Base-by-base conservation (phyloP, 2,888 invertebrate species). In the Cheilosia vernalis region DNA sequence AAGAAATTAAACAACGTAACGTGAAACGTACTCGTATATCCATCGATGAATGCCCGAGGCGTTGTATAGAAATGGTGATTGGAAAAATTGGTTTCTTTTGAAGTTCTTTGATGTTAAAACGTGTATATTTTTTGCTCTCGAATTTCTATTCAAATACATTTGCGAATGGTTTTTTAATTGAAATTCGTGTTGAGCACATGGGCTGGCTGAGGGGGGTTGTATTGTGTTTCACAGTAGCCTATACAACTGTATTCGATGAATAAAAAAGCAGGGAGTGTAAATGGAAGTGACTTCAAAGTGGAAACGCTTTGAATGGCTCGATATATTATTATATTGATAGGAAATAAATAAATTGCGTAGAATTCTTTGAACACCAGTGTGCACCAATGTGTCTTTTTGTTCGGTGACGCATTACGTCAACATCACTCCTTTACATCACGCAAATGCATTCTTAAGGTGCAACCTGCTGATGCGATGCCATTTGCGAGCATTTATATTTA, bases 51-150 rank as follows among this genome's bases (percentile, higher is more conserved):
- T 58, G 58, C 61, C 27, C 9, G 13, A 2, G 42, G 61, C 44
- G 15, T 63, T 49, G 33, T 33, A 63, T 49, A 19, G 33, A 33
- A 63, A 33, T 24, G 9, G 19, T 15, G 37, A 49, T 33, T 30
- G 49, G 6, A 21, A 51, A 64, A 64, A 21, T 37, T 49, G 37
- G 21, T 64, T 64, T 15, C 33, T 21, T 51, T 64, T 64, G 33
- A 33, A 37, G 51, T 64, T 15, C 64, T 49, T 49, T 49, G 30
- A 49, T 51, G 64, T 19, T 37, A 7, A 27, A 13, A 9, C 1
- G 44, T n/a, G 7, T 44, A n/a, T 19, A 15, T 33, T 19, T 19
- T 19, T 15, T 21, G 13, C 10, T 2, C 21, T 15, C 21, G 3
- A 19, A 19, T 13, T 19, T 44, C 37, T 40, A 30, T 47, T 30